phyloP scores from a whole-genome alignment of 2,797 vertebrate species.

The Melanogrammus aeglefinus region DNA sequence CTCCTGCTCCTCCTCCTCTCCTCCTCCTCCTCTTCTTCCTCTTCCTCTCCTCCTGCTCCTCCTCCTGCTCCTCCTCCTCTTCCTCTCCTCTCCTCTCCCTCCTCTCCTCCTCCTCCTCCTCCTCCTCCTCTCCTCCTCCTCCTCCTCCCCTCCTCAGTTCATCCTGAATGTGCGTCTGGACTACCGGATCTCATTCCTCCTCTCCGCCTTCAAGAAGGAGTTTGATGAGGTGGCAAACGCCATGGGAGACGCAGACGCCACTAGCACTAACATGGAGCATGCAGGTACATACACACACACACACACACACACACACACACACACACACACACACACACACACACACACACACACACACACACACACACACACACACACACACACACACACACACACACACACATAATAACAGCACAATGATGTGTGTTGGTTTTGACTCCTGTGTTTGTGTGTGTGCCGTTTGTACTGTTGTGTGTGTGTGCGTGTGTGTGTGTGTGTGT shows the following conservation, averaged over 20 bases:
- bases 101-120: background rate
- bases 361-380: background rate
- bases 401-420: background rate
- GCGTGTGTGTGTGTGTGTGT: background rate
- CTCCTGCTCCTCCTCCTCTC: too few species aligned
- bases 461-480: background rate
- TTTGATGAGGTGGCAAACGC: slow-evolving; percentile 90
- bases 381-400: background rate
- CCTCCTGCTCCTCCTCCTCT: background rate
- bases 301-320: slow-evolving; percentile 20
- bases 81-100: background rate
- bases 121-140: background rate
- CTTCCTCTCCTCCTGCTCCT: background rate
- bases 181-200: slow-evolving; percentile 78
- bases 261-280: slow-evolving; percentile 78
- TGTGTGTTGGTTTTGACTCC: background rate
- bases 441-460: background rate
- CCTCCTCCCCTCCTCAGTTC: background rate
- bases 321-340: background rate
- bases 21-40: background rate
- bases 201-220: slow-evolving; percentile 85
- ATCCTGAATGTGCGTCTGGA: slow-evolving; percentile 90
- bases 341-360: background rate
- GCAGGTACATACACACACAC: slow-evolving; percentile 55
- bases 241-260: slow-evolving; percentile 89